Base-by-base conservation (phyloP, 2,113 vertebrate species). In the Clarias macrocephalus region DNA sequence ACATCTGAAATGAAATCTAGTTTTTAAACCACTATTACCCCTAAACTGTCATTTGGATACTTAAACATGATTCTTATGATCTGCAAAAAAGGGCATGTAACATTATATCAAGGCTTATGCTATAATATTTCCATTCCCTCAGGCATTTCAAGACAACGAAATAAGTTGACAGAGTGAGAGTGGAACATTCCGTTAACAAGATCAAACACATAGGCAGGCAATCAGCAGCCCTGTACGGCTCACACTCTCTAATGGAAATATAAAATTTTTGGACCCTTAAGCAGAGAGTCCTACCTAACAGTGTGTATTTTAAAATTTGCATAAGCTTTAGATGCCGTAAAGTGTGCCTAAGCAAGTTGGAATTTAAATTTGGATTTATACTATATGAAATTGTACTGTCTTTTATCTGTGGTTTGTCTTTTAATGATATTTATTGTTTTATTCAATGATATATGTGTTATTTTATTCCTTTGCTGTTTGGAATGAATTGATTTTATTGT, bases 41-140 rank as follows among this genome's bases (percentile, higher is more conserved):
- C 77, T 23, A 37, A 83, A 86, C 81, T n/a, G 60, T 66, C 33
- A 70, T 70, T 82, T 65, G 33, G 56, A 28, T 30, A 70, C 63
- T 52, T 48, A 54, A 10, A 77, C 25, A 42, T 56, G 77, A n/a
- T 62, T 63, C 54, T 13, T 52, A 83, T 77, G 62, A 83, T 68
- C 23, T 72, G 28, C 21, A 76, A 79, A 59, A 56, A 81, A 62
- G 42, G 33, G 73, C 80, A 83, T 80, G 83, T 60, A 85, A 70
- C 83, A 66, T 84, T 86, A 65, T 73, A 87, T 76, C 85, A 76
- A 87, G 72, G 56, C 42, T 82, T 82, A 73, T 56, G 73, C 73
- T 85, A 89, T 86, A 88, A 91, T 72, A 84, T 90, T 91, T 91
- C 90, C 91, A 91, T 88, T 82, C 86, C 85, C 89, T 65, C 82